A percentile compares a stretch with the other conserved stretches of the same genome.
Conservation (phyloP, 2,113 vertebrate species). For the Sardina pilchardus region DNA sequence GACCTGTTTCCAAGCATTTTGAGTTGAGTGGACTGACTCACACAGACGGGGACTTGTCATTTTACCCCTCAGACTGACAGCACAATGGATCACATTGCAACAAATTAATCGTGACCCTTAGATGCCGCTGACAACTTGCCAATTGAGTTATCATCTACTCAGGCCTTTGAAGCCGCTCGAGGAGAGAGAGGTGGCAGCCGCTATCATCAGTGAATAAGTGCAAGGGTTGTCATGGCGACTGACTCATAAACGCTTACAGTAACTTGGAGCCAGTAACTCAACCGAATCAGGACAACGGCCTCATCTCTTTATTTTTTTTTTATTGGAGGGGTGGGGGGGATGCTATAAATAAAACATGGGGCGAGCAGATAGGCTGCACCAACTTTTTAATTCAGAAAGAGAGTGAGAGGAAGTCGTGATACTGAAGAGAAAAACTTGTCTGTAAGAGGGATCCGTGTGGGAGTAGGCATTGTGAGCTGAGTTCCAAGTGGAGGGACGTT, state of each 20-base stretch:
- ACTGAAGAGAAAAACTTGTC: background rate
- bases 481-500: background rate
- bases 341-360: background rate
- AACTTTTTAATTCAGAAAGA: background rate
- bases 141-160: background rate
- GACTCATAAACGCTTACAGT: background rate
- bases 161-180: background rate
- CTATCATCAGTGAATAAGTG: background rate
- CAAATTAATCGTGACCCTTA: background rate
- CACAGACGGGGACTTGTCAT: background rate
- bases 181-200: background rate
- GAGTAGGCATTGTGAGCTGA: background rate
- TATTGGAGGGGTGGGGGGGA: background rate
- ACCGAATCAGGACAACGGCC: constrained; percentile 22
- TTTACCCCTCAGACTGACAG: background rate
- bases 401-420: background rate
- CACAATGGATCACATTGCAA: background rate
- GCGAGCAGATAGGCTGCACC: background rate
- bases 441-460: background rate
- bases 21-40: background rate
- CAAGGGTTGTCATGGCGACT: constrained; percentile 39
- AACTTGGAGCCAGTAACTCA: background rate
- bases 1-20: background rate
- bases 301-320: background rate
- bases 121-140: background rate